Conservation (phyloP, 2,797 vertebrate genomes). For the Gallinago stenura region DNA sequence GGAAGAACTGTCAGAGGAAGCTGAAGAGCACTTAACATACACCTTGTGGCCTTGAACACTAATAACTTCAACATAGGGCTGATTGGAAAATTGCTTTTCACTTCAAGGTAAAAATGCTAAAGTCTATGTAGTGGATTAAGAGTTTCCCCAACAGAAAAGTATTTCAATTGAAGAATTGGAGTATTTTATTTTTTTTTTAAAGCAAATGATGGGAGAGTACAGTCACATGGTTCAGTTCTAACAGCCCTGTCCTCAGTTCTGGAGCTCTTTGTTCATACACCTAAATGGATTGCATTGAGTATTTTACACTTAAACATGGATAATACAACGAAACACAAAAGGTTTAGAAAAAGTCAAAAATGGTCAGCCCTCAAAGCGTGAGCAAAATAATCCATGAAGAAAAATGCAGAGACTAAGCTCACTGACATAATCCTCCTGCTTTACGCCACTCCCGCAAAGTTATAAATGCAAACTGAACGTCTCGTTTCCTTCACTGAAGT, state of each 20-base stretch:
- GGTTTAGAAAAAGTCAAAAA: neutral
- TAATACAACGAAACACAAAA: neutral
- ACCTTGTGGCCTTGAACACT: neutral
- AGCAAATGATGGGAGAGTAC: neutral
- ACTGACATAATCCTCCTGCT: neutral
- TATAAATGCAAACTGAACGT: neutral
- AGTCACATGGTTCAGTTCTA: neutral
- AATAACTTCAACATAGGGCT: neutral
- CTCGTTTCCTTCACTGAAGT: neutral
- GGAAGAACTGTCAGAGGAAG: neutral
- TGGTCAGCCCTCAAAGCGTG: rapidly evolving
- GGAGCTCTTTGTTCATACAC: neutral
- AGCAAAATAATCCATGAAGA: neutral
- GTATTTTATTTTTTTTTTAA: neutral
- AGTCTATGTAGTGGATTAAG: neutral
- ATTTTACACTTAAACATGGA: neutral
- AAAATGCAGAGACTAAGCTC: neutral
- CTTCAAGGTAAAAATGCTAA: neutral
- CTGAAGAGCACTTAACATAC: conserved; percentile 1
- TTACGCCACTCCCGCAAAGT: neutral
- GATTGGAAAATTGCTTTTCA: neutral
- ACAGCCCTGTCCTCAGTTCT: neutral
- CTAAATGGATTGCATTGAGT: neutral
- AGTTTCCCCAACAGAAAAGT: neutral
- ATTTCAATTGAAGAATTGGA: neutral